These are phyloP conservation scores for Axis porcinus DNA, from an alignment of 2,113 vertebrate genomes.

Conservation along the genomic window DNA sequence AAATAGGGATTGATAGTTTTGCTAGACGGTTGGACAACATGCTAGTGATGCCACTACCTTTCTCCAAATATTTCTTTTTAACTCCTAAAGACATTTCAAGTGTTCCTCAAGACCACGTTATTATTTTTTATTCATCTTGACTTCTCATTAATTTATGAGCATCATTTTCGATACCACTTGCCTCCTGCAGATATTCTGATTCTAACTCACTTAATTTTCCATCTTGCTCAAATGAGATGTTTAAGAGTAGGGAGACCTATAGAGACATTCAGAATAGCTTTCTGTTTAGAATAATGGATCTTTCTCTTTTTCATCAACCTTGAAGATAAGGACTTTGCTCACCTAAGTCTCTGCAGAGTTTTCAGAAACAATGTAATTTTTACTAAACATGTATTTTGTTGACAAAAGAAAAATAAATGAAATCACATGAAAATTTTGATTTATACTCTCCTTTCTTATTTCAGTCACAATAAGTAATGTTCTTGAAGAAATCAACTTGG, in stretches of 20 bases:
- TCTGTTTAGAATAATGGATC: neutral
- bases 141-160: constrained; percentile 30
- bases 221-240: neutral
- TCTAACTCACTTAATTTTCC: neutral
- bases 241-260: neutral
- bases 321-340: neutral
- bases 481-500: neutral
- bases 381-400: neutral
- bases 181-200: neutral
- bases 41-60: neutral
- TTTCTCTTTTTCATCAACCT: neutral
- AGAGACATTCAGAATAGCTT: neutral
- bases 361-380: neutral
- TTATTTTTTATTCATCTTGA: neutral
- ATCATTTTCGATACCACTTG: neutral
- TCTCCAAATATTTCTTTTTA: neutral
- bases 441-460: neutral
- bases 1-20: constrained; percentile 10
- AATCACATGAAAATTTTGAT: neutral
- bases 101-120: neutral
- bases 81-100: neutral
- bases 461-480: neutral
- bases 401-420: neutral
- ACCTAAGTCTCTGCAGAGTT: neutral
- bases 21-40: neutral